These are phyloP conservation scores for Drosophila ustulata DNA, from an alignment of 2,888 invertebrate genomes.

Conservation along the genomic window DNA sequence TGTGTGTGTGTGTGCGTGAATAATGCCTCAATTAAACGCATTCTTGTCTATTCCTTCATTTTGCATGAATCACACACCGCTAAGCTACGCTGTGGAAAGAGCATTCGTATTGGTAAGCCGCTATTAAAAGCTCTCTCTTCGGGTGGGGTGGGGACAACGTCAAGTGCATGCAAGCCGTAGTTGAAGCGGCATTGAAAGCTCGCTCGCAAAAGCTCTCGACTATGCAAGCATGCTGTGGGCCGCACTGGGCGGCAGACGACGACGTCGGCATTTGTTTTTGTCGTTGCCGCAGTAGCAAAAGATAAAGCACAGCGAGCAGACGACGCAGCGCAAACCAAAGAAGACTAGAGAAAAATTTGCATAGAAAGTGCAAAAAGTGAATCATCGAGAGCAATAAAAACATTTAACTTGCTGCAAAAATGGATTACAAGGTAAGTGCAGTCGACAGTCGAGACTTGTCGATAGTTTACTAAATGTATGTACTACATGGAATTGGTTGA, in stretches of 20 bases:
- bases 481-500: neutral
- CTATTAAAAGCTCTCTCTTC: neutral
- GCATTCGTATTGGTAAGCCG: neutral
- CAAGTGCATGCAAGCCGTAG: neutral
- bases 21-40: conserved; percentile 33
- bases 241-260: conserved; percentile 1
- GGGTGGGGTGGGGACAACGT: too few relatives aligned
- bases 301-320: conserved; percentile 16
- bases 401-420: conserved; percentile 26
- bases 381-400: neutral
- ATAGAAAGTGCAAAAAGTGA: conserved; percentile 20
- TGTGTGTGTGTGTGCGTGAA: conserved; percentile 11
- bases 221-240: neutral
- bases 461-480: neutral
- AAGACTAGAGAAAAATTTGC: neutral
- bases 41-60: conserved; percentile 18
- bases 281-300: conserved; percentile 45
- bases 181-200: neutral
- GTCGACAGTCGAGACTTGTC: conserved; percentile 38
- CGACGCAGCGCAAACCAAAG: conserved; percentile 7
- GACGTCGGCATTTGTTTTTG: conserved; percentile 14
- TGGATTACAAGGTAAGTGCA: conserved; percentile 69
- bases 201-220: conserved; percentile 17
- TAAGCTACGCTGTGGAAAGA: conserved; percentile 17
- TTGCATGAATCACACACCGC: conserved; percentile 40